Evolutionary conservation across 2,888 invertebrate genomes (phyloP), one percentile per base, ranked within the genome.

Genomic region (Gandaritis pyraliata): DNA sequence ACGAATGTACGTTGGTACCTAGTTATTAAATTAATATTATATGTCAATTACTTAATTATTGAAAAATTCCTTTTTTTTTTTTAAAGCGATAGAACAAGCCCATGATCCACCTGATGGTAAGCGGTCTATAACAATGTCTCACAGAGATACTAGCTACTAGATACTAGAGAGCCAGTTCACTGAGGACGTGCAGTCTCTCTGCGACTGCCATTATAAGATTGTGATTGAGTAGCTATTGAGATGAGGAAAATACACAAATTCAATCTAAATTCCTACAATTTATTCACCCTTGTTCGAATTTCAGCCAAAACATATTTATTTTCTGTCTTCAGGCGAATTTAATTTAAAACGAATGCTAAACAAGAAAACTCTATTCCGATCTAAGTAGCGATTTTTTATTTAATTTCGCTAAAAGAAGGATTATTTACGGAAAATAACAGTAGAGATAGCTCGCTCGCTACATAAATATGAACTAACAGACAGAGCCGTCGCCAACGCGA

Each of bases 261-360:
- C 43, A 16, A 30, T 53, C 15, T 53, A 15, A n/a, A 53, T 53
- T 53, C 53, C 45, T 33, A 45, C 45, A 33, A 53, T 53, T 53
- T 53, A 53, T 53, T 43, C 50, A 18, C 11, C 30, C 16, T 45
- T 43, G 29, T 39, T 41, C 52, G 29, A 23, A 43, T 52, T 52
- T 30, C 41, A 30, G 23, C 30, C 30, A 50, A 50, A 50, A 36
- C n/a, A 49, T 30, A 47, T 43, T 43, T 43, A 41, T 16, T 47
- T 47, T 47, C 29, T n/a, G 46, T 23, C 48, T 30, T 30, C 33
- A 10, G 49, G 15, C 36, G 36, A 49, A 49, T 33, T 47, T 36
- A 48, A 48, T 48, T 36, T 36, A 36, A 15, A 49, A 15, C 29
- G 13, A 23, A 46, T 46, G 54, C 47, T 12, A 47, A 55, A 54